A percentile compares a stretch with the other conserved stretches of the same genome.
These are phyloP conservation scores for Elysia chlorotica DNA, from an alignment of 1,140 invertebrate genomes.

Conservation along the genomic window DNA sequence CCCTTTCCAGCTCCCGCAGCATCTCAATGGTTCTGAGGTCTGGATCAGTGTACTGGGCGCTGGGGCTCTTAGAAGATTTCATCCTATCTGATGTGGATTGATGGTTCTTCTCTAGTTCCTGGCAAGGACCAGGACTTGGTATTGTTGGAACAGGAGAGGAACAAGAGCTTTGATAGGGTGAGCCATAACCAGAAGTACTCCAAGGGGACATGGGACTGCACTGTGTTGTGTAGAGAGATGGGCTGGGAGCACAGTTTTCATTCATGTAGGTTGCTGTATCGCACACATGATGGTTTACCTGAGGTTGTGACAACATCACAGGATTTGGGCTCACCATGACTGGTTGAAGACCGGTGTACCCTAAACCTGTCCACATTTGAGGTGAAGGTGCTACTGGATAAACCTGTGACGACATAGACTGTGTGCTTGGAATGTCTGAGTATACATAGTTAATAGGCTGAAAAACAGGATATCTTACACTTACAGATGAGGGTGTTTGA, in stretches of 20 bases:
- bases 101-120: background rate
- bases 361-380: background rate
- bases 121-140: background rate
- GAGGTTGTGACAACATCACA: background rate
- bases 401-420: background rate
- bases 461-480: too few species aligned
- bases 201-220: background rate
- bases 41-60: slow-evolving; percentile 9
- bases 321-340: background rate
- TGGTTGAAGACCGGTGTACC: background rate
- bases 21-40: slow-evolving; percentile 21
- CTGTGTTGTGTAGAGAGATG: background rate
- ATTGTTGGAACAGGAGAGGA: background rate
- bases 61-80: background rate
- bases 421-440: background rate
- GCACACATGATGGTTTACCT: background rate
- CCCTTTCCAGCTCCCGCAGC: slow-evolving; percentile 23
- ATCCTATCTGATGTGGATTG: background rate
- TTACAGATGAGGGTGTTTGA: too few species aligned
- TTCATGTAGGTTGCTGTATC: background rate
- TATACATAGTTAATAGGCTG: too few species aligned
- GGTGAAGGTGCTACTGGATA: background rate
- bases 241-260: background rate
- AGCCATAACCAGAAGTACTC: background rate
- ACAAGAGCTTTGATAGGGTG: background rate